phyloP scores from a whole-genome alignment of 2,888 invertebrate species.

The Choristoneura rosaceana region DNA sequence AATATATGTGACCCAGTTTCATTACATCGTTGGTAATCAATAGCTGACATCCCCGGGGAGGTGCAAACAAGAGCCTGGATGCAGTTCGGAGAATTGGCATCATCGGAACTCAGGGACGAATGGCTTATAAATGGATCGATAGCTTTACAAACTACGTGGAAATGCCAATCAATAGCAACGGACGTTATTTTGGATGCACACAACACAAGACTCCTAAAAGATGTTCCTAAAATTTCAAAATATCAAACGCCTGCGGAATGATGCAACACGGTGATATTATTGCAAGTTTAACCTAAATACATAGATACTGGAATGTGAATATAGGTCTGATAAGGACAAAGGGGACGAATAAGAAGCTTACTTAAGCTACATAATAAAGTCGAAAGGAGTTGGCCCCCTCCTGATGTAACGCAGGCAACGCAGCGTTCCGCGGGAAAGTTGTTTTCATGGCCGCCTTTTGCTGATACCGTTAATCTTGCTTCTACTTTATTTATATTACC shows the following conservation, averaged over 20 bases:
- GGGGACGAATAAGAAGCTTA: neutral
- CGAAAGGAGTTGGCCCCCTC: neutral
- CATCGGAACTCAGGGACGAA: neutral
- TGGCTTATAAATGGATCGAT: constrained; percentile 17
- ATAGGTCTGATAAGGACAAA: neutral
- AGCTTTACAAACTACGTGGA: constrained; percentile 1
- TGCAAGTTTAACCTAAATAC: neutral
- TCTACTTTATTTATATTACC: constrained; percentile 10
- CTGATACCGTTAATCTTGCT: constrained; percentile 17
- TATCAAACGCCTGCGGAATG: neutral
- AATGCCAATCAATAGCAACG: neutral
- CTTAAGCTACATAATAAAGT: neutral
- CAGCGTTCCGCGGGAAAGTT: constrained; percentile 12
- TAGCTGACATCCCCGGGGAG: constrained; percentile 21
- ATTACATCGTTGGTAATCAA: constrained; percentile 16
- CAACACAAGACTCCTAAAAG: neutral
- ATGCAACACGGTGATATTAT: neutral
- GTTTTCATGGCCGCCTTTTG: constrained; percentile 26
- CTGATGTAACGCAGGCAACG: constrained; percentile 3
- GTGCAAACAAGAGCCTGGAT: neutral
- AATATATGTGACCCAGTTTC: constrained; percentile 31
- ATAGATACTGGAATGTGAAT: neutral
- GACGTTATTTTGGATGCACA: neutral
- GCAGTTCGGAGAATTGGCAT: constrained; percentile 21
- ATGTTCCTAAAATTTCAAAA: neutral